Evolutionary conservation across 2,888 invertebrate species (phyloP).

Genomic region (Diaphora mendica): DNA sequence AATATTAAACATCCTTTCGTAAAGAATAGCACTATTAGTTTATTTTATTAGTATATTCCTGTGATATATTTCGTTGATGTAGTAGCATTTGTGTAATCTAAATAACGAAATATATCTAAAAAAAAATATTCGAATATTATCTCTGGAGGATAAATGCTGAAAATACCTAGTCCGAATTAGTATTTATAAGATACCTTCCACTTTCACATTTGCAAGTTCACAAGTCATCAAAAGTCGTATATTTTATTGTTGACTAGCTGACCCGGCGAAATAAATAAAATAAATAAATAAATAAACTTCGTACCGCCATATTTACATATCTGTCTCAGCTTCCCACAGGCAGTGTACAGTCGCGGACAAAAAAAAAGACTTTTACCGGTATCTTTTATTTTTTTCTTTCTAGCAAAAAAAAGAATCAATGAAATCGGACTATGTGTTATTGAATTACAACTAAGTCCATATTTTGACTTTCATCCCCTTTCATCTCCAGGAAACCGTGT

Average conservation of each 20-base stretch:
- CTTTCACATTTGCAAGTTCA: not conserved
- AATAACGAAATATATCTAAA: not conserved
- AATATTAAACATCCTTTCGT: constrained; percentile 19
- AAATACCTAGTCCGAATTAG: not conserved
- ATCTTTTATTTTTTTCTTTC: too few species aligned
- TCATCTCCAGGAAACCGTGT: too few species aligned
- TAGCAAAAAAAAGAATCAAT: too few species aligned
- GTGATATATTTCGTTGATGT: not conserved
- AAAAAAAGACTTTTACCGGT: too few species aligned
- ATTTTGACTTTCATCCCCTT: too few species aligned
- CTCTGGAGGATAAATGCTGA: not conserved
- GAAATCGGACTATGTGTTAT: too few species aligned
- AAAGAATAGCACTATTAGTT: constrained; percentile 18
- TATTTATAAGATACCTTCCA: not conserved
- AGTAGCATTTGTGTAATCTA: not conserved
- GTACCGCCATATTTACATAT: too few species aligned
- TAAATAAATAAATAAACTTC: too few species aligned
- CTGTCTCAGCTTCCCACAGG: too few species aligned
- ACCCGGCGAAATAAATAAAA: too few species aligned
- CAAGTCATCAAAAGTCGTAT: not conserved
- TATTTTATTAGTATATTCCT: constrained; percentile 10
- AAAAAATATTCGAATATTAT: not conserved
- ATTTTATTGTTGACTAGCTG: not conserved
- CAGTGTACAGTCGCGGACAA: too few species aligned
- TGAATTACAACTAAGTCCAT: too few species aligned